These are phyloP conservation scores for Rafetus swinhoei DNA, from an alignment of 2,113 vertebrate species.

Conservation along the genomic window DNA sequence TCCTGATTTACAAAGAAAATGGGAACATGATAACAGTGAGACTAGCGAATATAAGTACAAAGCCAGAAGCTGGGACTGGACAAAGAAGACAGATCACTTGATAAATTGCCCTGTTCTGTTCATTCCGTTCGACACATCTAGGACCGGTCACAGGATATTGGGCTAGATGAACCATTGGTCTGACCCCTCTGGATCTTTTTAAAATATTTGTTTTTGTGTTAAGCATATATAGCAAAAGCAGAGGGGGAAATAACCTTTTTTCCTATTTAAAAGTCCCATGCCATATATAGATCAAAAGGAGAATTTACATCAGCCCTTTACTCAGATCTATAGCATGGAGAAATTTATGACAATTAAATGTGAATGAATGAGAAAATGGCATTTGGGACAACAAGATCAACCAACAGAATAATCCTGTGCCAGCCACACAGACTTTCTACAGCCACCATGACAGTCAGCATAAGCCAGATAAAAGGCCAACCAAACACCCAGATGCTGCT, in stretches of 20 bases:
- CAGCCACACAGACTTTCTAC: conserved; percentile 48
- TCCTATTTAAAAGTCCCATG: rapidly evolving
- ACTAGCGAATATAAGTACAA: neutral
- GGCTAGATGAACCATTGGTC: neutral
- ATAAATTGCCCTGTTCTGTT: neutral
- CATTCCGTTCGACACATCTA: neutral
- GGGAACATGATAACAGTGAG: neutral
- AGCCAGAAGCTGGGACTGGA: neutral
- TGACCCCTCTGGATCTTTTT: neutral
- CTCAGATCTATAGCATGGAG: neutral
- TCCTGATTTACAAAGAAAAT: conserved; percentile 23
- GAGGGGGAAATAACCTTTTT: neutral
- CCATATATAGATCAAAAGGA: neutral
- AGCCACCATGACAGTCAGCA: conserved; percentile 37
- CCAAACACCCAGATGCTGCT: conserved; percentile 56
- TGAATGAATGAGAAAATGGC: conserved; percentile 39
- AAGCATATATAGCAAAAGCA: rapidly evolving
- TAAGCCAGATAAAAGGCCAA: conserved; percentile 67
- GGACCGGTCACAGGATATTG: neutral
- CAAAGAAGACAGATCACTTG: neutral
- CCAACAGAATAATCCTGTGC: neutral
- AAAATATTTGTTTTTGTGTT: neutral
- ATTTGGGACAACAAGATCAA: neutral
- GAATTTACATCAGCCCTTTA: neutral
- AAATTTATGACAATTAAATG: neutral